Percentiles rank a stretch among this genome's conserved stretches.
Evolutionary conservation across 2,888 invertebrate species (phyloP).

Genomic region (Piscicola geometra): DNA sequence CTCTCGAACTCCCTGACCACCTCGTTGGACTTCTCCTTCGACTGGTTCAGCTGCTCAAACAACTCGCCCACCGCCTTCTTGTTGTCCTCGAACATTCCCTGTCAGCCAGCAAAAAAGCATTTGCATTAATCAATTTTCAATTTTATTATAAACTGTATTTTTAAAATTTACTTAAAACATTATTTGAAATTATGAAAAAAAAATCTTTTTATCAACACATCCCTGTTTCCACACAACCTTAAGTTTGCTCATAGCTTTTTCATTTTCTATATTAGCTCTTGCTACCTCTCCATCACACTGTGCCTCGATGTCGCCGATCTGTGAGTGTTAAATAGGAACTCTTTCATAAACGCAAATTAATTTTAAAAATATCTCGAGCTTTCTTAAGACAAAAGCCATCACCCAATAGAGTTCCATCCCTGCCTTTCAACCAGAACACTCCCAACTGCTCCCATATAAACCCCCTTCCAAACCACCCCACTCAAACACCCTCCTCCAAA

Average conservation of each 20-base stretch:
- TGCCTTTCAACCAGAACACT: no score
- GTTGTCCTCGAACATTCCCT: conserved; percentile 13
- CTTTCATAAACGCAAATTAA: no score
- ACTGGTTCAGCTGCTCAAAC: conserved; percentile 2
- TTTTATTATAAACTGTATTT: no score
- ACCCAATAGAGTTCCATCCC: no score
- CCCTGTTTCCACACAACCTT: not conserved
- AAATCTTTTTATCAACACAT: no score
- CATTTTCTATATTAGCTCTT: not conserved
- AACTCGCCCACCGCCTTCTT: not conserved
- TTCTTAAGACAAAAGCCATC: not conserved
- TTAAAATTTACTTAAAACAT: not conserved
- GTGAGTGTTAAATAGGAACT: not conserved
- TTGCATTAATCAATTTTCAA: not conserved
- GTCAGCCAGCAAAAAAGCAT: no score
- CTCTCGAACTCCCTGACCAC: not conserved
- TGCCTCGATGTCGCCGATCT: not conserved
- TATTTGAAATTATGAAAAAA: not conserved
- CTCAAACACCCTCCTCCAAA: no score
- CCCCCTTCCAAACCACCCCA: no score
- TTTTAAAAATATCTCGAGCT: no score
- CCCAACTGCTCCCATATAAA: no score
- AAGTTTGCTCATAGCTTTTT: not conserved
- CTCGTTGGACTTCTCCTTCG: not conserved
- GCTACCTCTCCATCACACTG: conserved; percentile 9